Evolutionary conservation across 2,888 invertebrate genomes (phyloP), one percentile per base, ranked within the genome.

Genomic region (Phrixothrix hirtus): DNA sequence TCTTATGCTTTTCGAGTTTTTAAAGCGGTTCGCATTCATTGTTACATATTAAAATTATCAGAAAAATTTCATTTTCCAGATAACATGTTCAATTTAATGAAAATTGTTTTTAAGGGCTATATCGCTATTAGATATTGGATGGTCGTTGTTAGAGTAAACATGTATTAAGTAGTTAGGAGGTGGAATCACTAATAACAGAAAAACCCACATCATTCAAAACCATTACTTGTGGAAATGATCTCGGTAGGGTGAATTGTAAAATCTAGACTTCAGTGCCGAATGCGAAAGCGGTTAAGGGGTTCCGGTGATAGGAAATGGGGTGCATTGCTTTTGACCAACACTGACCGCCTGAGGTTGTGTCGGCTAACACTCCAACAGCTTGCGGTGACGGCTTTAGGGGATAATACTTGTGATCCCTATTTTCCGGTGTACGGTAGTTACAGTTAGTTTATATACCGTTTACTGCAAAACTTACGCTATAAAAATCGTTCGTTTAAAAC

Each of bases 331-430:
- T 47, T 32, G 26, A 26, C 21, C 38, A 47, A 14, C 26, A 5
- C 29, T 36, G 45, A 29, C 35, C 45, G 36, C 36, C 26, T 44
- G 35, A 21, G 12, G 39, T 39, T 46, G 46, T 38, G 52, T 36
- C 7, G 21, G 21, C 21, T 7, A 21, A 21, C 21, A 21, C 25
- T 34, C 38, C 39, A 45, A 26, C 52, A 52, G 46, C 39, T 52
- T 52, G 52, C 45, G 45, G 41, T 47, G 53, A 53, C 47, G 41
- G 36, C 42, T 30, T 41, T 35, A 35, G 15, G 12, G 35, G 17
- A 35, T 16, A 16, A 16, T 35, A 17, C 15, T 35, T 17, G 16
- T 17, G 10, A 35, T 16, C 15, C 15, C 17, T 17, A 2, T 35
- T 17, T 32, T 35, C 17, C 5, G 12, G 10, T 2, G 10, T 30